phyloP scores from a whole-genome alignment of 2,888 invertebrate genomes.

The Sceliomorpha sp. region DNA sequence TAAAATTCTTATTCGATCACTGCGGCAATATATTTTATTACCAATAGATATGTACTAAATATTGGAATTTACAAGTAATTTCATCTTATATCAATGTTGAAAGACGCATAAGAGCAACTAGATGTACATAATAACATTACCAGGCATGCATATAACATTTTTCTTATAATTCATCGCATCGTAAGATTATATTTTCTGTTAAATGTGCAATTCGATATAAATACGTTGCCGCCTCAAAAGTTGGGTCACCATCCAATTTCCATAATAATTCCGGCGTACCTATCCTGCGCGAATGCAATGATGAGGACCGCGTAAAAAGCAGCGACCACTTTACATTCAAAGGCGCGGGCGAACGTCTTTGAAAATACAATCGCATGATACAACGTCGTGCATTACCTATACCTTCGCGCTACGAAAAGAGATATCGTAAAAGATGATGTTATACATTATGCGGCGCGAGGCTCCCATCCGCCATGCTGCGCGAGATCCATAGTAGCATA shows the following conservation, averaged over 20 bases:
- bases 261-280: slow-evolving; percentile 52
- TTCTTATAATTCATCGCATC: slow-evolving; percentile 10
- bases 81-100: too few species aligned
- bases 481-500: slow-evolving; percentile 60
- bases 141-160: too few species aligned
- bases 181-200: slow-evolving; percentile 30
- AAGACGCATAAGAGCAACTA: too few species aligned
- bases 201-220: slow-evolving; percentile 35
- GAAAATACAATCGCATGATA: slow-evolving; percentile 79
- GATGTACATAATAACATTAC: too few species aligned
- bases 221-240: slow-evolving; percentile 39
- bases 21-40: too few species aligned
- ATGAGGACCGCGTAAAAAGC: slow-evolving; percentile 49
- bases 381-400: slow-evolving; percentile 77
- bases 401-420: slow-evolving; percentile 67
- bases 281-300: slow-evolving; percentile 48
- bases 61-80: too few species aligned
- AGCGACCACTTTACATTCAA: slow-evolving; percentile 77
- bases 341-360: slow-evolving; percentile 75
- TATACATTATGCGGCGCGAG: slow-evolving; percentile 76
- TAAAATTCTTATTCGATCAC: too few species aligned
- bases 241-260: slow-evolving; percentile 51
- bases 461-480: slow-evolving; percentile 42
- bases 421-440: slow-evolving; percentile 78
- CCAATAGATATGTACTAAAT: too few species aligned